These are phyloP conservation scores for Acipenser ruthenus DNA, from an alignment of 2,797 vertebrate species.

Conservation along the genomic window DNA sequence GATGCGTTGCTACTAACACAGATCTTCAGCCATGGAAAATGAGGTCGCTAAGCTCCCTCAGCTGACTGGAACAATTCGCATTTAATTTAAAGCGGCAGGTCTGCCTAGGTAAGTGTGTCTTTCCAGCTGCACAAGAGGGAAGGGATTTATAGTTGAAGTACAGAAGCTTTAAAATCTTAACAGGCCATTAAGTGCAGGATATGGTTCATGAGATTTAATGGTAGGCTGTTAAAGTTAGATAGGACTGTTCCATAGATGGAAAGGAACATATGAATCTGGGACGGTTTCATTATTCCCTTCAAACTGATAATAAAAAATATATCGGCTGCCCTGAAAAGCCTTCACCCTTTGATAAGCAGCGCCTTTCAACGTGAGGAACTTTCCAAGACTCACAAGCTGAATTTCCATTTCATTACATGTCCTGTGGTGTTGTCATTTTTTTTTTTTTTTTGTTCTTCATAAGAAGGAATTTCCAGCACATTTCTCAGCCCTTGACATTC, in stretches of 20 bases:
- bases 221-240: slow-evolving; percentile 24
- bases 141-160: slow-evolving; percentile 42
- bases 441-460: too few relatives aligned
- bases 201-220: slow-evolving; percentile 47
- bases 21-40: too few relatives aligned
- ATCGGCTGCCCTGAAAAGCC: background rate
- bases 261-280: too few relatives aligned
- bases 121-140: slow-evolving; percentile 35
- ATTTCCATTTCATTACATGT: slow-evolving; percentile 26
- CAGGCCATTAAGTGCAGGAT: slow-evolving; percentile 42
- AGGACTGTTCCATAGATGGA: too few relatives aligned
- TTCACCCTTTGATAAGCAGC: slow-evolving; percentile 13
- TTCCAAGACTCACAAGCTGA: slow-evolving; percentile 17
- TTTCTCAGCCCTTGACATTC: too few relatives aligned
- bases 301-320: too few relatives aligned
- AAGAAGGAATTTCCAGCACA: too few relatives aligned
- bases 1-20: too few relatives aligned
- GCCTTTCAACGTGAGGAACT: slow-evolving; percentile 5
- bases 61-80: too few relatives aligned
- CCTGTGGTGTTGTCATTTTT: background rate
- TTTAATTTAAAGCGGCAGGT: too few relatives aligned
- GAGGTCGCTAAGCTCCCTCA: too few relatives aligned
- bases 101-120: slow-evolving; percentile 19
- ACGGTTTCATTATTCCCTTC: too few relatives aligned
- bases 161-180: slow-evolving; percentile 46